Evolutionary conservation across 2,797 vertebrate genomes (phyloP).

Genomic region (Sphenopsis melanotis): DNA sequence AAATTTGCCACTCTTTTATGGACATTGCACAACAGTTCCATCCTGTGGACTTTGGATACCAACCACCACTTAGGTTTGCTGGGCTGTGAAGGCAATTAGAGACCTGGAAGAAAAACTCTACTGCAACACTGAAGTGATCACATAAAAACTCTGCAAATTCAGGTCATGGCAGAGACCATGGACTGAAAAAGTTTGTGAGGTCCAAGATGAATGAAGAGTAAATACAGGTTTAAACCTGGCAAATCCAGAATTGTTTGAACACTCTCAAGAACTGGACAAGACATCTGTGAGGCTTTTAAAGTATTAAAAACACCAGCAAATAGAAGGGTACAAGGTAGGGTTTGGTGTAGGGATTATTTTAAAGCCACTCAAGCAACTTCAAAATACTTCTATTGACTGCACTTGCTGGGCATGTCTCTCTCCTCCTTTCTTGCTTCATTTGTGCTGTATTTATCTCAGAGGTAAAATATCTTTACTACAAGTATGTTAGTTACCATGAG

Average conservation of each 20-base stretch:
- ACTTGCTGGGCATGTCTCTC: background rate
- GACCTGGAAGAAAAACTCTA: background rate
- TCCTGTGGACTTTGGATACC: background rate
- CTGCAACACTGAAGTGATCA: background rate
- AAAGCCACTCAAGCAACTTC: background rate
- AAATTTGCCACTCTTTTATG: background rate
- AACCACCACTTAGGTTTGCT: background rate
- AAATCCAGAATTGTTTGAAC: background rate
- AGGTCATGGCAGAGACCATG: background rate
- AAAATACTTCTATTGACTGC: background rate
- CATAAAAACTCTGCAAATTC: background rate
- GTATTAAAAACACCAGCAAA: background rate
- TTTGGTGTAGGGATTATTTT: background rate
- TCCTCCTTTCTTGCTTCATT: background rate
- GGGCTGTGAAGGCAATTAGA: background rate
- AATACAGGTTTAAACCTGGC: background rate
- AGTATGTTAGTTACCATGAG: background rate
- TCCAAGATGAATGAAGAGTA: background rate
- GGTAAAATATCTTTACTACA: background rate
- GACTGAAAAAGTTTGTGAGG: background rate
- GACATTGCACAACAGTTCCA: background rate
- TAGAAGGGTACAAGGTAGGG: background rate
- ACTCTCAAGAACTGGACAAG: background rate
- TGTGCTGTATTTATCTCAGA: background rate
- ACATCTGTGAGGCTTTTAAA: background rate